Base-by-base conservation (phyloP, 2,113 vertebrate genomes). In the Engystomops pustulosus region DNA sequence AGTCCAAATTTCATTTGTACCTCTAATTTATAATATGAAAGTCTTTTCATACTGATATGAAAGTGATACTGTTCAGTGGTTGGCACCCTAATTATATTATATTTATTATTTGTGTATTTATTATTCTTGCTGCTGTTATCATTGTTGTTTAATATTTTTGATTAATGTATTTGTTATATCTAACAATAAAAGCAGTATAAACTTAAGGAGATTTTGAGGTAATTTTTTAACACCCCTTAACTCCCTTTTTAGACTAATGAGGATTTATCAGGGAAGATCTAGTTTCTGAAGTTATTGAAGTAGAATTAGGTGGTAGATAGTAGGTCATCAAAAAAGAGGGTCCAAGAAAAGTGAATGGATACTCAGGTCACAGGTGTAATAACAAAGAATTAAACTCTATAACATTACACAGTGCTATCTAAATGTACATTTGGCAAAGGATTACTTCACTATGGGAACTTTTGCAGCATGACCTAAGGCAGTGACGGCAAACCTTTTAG, bases 101-200 rank as follows among this genome's bases (percentile, higher is more conserved):
- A 70, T 70, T 70, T 70, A 70, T 70, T 70, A 41, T 23, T 67
- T 44, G 20, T 70, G 36, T 41, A 70, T 70, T 38, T 70, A 70
- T 70, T 70, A 70, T 70, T 70, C 9, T 41, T 67, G 17, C 1
- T 67, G 17, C 1, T 36, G 65, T 23, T 41, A 23, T 70, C 12
- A 41, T 9, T 70, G 30, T 34, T 34, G 17, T 41, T 38, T 44
- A 70, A 41, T 70, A 41, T 23, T 38, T 41, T 41, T 11, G 18
- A 41, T 70, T 70, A 44, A 38, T 70, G 34, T 70, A 41, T 44
- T 44, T 70, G 4, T 70, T 23, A 41, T 70, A 44, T 14, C 20
- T 25, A 32, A 44, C 23, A 70, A 70, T 70, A 70, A 70, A 70
- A 41, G n/a, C 36, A 67, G 30, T 67, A 20, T 67, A 32, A 36